Base-by-base conservation (phyloP, 2,113 vertebrate genomes). In the Labeo catla region DNA sequence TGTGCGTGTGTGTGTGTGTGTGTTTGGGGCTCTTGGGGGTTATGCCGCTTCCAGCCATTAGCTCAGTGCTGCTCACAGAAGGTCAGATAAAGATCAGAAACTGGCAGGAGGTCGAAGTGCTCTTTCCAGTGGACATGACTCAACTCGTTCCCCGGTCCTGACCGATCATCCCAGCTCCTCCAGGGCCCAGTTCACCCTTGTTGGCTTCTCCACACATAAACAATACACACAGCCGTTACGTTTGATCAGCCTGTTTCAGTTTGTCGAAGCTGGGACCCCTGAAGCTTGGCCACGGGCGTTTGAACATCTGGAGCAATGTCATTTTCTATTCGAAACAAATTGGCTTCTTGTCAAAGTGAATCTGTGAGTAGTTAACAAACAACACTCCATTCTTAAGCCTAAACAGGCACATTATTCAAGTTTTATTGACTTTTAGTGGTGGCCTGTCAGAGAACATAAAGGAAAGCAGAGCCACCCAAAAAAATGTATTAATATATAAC, bases 81-180 rank as follows among this genome's bases (percentile, higher is more conserved):
- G 80, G 84, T 89, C 83, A 84, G 88, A 89, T 89, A 87, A 79
- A 28, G 63, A 87, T 85, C 78, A 84, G 16, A 77, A 65, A 73
- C 45, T 66, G 78, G 68, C 47, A 87, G 52, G 83, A 63, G 86
- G 85, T 84, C 70, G 72, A 65, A 79, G 78, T 74, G 84, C 80
- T 89, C 85, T 86, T 81, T 81, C 72, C 77, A 89, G 50, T 82
- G 86, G 72, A 85, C 88, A 49, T 79, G 88, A 59, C 86, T 68
- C 47, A 43, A 34, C 82, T 34, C 78, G 88, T 85, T 47, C 83
- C n/a, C 28, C 9, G 2, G 13, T 6, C 54, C 45, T 82, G 86
- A 82, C 85, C 85, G 34, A 12, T 72, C 59, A 68, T 59, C 59
- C 7, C n/a, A 15, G 54, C 54, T 79, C 59, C 76, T 73, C 45